Percentiles rank a stretch among this genome's conserved stretches.
Evolutionary conservation across 2,113 vertebrate species (phyloP).

Genomic region (Pterocles burchelli): DNA sequence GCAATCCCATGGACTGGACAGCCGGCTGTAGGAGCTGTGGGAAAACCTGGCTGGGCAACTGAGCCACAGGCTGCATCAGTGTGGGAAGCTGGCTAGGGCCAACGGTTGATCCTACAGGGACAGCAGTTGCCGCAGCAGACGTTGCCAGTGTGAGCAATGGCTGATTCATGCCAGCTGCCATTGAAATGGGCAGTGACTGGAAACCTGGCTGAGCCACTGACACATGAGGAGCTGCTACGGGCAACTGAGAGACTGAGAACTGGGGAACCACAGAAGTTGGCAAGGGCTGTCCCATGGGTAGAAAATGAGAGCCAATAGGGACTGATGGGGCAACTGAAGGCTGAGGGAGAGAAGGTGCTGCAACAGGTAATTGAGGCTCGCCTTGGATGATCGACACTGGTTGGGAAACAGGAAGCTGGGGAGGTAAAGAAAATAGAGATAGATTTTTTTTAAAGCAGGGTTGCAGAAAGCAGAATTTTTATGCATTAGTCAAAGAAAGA

Average conservation of each 20-base stretch:
- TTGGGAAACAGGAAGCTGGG: slow-evolving; percentile 83
- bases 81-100: slow-evolving; percentile 77
- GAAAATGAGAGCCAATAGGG: slow-evolving; percentile 77
- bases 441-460: slow-evolving; percentile 72
- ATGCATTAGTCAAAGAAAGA: slow-evolving; percentile 73
- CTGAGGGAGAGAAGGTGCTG: slow-evolving; percentile 70
- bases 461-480: slow-evolving; percentile 75
- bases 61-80: slow-evolving; percentile 78
- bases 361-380: slow-evolving; percentile 81
- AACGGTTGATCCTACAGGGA: slow-evolving; percentile 69
- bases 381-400: slow-evolving; percentile 79
- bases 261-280: slow-evolving; percentile 72
- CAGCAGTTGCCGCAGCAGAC: slow-evolving; percentile 61
- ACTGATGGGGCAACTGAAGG: slow-evolving; percentile 76
- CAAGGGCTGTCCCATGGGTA: slow-evolving; percentile 76
- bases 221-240: slow-evolving; percentile 72
- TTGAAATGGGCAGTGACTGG: slow-evolving; percentile 74
- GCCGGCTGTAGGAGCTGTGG: slow-evolving; percentile 80
- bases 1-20: slow-evolving; percentile 85
- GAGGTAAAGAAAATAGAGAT: slow-evolving; percentile 83
- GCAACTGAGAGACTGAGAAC: slow-evolving; percentile 76
- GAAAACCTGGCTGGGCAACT: slow-evolving; percentile 79
- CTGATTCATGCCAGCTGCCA: slow-evolving; percentile 76
- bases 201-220: slow-evolving; percentile 76
- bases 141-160: slow-evolving; percentile 75